Evolutionary conservation across 2,113 vertebrate genomes (phyloP).

Genomic region (Panthera uncia): DNA sequence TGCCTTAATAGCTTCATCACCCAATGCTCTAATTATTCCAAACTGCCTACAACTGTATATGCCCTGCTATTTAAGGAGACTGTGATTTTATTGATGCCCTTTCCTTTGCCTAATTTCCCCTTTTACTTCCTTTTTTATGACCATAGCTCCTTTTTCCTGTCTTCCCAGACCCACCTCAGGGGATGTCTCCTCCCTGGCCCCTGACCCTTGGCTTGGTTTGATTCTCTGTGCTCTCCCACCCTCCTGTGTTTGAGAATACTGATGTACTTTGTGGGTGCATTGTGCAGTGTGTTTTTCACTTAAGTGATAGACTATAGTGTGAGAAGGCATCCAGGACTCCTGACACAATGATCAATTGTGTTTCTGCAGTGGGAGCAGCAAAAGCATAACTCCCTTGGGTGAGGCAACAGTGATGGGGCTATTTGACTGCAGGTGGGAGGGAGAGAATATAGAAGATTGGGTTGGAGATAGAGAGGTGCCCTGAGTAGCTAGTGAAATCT

Average conservation of each 20-base stretch:
- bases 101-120: background rate
- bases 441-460: background rate
- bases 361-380: background rate
- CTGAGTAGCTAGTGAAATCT: background rate
- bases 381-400: background rate
- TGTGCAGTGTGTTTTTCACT: background rate
- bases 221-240: background rate
- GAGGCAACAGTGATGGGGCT: background rate
- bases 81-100: background rate
- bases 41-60: background rate
- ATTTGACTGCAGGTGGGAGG: background rate
- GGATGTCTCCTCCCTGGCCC: background rate
- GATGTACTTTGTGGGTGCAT: background rate
- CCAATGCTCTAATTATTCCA: background rate
- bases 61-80: background rate
- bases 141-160: background rate
- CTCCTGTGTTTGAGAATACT: background rate
- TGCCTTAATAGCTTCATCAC: background rate
- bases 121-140: background rate
- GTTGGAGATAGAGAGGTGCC: background rate
- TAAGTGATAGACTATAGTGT: background rate
- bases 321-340: background rate
- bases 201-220: background rate
- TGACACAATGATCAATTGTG: background rate
- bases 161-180: background rate